Conservation (phyloP, 2,113 vertebrate genomes). For the Natator depressus region DNA sequence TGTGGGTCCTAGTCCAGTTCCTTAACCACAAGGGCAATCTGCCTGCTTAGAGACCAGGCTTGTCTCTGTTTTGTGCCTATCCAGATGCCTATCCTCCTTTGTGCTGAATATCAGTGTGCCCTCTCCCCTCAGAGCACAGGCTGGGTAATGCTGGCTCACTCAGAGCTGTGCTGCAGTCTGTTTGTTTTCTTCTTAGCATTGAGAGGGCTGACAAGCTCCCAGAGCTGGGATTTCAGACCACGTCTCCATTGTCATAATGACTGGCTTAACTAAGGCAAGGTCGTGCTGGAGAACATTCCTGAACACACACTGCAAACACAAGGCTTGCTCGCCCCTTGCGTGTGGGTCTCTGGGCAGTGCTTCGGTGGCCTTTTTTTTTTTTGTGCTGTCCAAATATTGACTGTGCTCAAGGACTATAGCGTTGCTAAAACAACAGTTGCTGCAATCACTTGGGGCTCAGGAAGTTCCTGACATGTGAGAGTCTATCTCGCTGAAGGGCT, state of each 20-base stretch:
- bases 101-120: background rate
- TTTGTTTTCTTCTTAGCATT: background rate
- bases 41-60: background rate
- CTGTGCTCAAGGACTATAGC: slow-evolving; percentile 9
- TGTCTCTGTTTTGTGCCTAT: background rate
- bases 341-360: background rate
- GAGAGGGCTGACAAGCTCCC: background rate
- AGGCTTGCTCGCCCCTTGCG: background rate
- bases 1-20: background rate
- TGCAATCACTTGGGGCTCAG: slow-evolving; percentile 26
- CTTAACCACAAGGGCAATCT: background rate
- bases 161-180: accelerated
- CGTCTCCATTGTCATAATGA: background rate
- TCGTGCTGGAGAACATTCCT: background rate
- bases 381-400: slow-evolving; percentile 45
- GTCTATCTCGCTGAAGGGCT: background rate
- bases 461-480: background rate
- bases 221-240: background rate
- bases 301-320: background rate
- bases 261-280: background rate
- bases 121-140: accelerated
- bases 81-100: background rate
- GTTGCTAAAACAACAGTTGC: slow-evolving; percentile 4
- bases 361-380: background rate
- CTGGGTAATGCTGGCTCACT: accelerated